Evolutionary conservation across 1,140 invertebrate species (phyloP).

Genomic region (Physella acuta): DNA sequence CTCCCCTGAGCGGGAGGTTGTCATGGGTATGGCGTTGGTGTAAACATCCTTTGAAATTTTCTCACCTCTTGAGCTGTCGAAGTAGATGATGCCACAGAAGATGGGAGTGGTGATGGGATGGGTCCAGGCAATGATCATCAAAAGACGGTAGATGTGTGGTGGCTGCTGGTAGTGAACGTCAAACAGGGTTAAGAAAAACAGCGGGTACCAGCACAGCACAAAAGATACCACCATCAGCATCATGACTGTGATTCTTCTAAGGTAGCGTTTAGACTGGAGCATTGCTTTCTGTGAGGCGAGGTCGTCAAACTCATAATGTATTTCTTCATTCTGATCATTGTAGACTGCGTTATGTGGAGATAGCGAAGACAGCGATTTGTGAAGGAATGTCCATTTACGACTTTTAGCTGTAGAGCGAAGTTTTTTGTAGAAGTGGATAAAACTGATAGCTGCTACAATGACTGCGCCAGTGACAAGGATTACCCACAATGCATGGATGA

Average conservation of each 20-base stretch:
- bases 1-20: constrained; percentile 26
- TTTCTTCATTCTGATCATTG: constrained; percentile 65
- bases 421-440: constrained; percentile 81
- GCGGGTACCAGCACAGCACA: constrained; percentile 83
- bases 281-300: constrained; percentile 23
- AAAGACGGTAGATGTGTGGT: constrained; percentile 35
- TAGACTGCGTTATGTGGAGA: constrained; percentile 1
- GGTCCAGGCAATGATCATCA: constrained; percentile 61
- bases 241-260: constrained; percentile 41
- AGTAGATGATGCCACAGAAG: constrained; percentile 48
- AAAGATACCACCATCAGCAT: constrained; percentile 77
- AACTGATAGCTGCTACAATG: constrained; percentile 79
- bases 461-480: constrained; percentile 84
- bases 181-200: constrained; percentile 79
- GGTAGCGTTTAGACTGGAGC: constrained; percentile 32
- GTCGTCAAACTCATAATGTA: constrained; percentile 64
- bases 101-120: constrained; percentile 49
- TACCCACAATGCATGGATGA: constrained; percentile 87
- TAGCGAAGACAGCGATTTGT: constrained; percentile 35
- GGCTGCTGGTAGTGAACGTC: constrained; percentile 50
- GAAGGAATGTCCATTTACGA: constrained; percentile 43
- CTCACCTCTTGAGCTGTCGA: constrained; percentile 37
- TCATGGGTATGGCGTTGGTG: constrained; percentile 32
- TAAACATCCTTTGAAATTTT: constrained; percentile 34
- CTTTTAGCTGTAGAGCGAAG: constrained; percentile 59